Conservation (phyloP, 2,888 invertebrate species). For the Blastobasis lacticolella region DNA sequence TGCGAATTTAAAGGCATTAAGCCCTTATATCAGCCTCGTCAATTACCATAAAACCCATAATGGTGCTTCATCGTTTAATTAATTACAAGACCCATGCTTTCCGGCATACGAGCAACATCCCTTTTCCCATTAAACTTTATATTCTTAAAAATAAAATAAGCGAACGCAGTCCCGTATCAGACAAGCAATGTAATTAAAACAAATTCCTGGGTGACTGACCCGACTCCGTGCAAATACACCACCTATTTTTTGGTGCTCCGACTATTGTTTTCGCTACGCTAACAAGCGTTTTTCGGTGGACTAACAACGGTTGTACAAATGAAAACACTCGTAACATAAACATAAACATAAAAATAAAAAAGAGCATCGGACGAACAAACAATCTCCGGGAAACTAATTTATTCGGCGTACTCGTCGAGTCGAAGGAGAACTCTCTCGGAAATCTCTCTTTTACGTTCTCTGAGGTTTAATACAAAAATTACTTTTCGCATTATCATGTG, state of each 20-base stretch:
- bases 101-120: conserved; percentile 27
- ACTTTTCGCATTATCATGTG: conserved; percentile 67
- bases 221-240: conserved; percentile 1
- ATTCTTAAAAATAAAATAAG: conserved; percentile 19
- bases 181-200: conserved; percentile 27
- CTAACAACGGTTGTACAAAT: conserved; percentile 17
- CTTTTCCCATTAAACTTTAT: conserved; percentile 40
- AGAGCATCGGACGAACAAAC: conserved; percentile 57
- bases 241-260: conserved; percentile 10
- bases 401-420: conserved; percentile 54
- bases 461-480: conserved; percentile 70
- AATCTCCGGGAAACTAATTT: conserved; percentile 71
- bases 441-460: conserved; percentile 68
- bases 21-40: conserved; percentile 55
- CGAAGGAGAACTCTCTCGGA: conserved; percentile 43
- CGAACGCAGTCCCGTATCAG: not conserved
- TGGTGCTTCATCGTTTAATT: conserved; percentile 64
- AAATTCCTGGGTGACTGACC: conserved; percentile 19
- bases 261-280: conserved; percentile 12
- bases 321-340: conserved; percentile 53
- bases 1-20: conserved; percentile 57
- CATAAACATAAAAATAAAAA: conserved; percentile 55
- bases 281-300: conserved; percentile 17
- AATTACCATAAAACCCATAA: conserved; percentile 69
- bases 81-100: conserved; percentile 50